Base-by-base conservation (phyloP, 2,113 vertebrate genomes). In the Pelodiscus sinensis region DNA sequence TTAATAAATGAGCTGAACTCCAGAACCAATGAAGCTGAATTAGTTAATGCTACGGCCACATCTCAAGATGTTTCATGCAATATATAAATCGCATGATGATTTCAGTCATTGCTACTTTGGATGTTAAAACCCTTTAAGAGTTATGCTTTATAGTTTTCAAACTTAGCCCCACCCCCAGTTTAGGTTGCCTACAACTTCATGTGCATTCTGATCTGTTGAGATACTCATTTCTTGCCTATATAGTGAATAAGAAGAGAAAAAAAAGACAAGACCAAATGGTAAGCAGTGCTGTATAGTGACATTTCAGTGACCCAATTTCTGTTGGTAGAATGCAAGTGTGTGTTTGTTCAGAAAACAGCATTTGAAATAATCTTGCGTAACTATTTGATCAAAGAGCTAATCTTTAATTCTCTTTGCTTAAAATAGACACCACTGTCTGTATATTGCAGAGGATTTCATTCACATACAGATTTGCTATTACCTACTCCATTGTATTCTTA, bases 251-350 rank as follows among this genome's bases (percentile, higher is more conserved):
- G 8, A 19, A 90, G n/a, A 27, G 56, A 90, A 31, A 29, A 93
- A 89, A 73, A 19, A 81, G 2, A 88, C 51, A 35, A 93, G 57
- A 44, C 56, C 89, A 89, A 90, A 90, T 60, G 93, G 79, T 79
- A 12, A 84, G 93, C 93, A 50, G 6, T 89, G 88, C 96, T 85
- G 88, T 94, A 79, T 95, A 96, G 91, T 92, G 92, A 80, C 87
- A 81, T 95, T 96, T 96, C 82, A 81, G 6, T 97, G 91, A 90
- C 90, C 86, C 85, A 94, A 79, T 92, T 91, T 84, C 80, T 86
- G 10, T 86, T 89, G 84, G 81, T 84, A 92, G 91, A 92, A 90
- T 91, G 78, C 58, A 95, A 94, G 16, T 81, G 25, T 84, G 4
- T 13, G 5, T 14, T 89, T 44, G 89, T 78, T 85, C 62, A 84